phyloP scores from a whole-genome alignment of 2,888 invertebrate species.

The Adelognathus sp. region DNA sequence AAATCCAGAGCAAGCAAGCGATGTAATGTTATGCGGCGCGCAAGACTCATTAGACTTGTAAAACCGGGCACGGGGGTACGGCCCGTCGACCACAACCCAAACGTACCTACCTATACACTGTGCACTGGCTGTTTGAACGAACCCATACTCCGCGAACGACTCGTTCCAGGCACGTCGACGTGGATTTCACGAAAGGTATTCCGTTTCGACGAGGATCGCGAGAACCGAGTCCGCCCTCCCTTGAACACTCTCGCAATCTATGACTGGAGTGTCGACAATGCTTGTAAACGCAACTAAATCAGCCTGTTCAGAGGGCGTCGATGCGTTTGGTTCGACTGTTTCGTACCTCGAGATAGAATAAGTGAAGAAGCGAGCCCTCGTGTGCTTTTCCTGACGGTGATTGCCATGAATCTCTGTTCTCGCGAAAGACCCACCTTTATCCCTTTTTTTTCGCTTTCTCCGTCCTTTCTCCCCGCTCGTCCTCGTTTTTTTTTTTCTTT shows the following conservation, averaged over 20 bases:
- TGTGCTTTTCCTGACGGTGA: slow-evolving; percentile 15
- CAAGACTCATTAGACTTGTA: slow-evolving; percentile 81
- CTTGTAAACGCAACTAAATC: slow-evolving; percentile 35
- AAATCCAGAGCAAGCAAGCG: slow-evolving; percentile 81
- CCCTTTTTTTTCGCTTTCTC: background rate
- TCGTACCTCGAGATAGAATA: slow-evolving; percentile 28
- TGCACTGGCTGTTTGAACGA: background rate
- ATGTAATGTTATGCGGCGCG: slow-evolving; percentile 81
- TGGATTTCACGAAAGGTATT: slow-evolving; percentile 24
- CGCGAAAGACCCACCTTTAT: background rate
- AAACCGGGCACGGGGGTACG: slow-evolving; percentile 73
- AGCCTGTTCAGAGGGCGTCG: slow-evolving; percentile 27
- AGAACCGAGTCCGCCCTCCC: background rate
- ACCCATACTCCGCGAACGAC: background rate
- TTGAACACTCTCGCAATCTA: slow-evolving; percentile 26
- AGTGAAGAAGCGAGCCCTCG: slow-evolving; percentile 22
- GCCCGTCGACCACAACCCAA: slow-evolving; percentile 75
- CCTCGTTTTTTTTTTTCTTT: background rate
- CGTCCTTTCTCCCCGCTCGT: background rate
- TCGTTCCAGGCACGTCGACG: slow-evolving; percentile 17
- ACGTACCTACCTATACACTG: slow-evolving; percentile 48
- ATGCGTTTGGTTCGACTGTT: slow-evolving; percentile 7
- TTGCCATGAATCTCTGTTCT: slow-evolving; percentile 30
- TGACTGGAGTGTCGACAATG: slow-evolving; percentile 22
- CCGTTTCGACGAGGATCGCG: background rate